phyloP scores from a whole-genome alignment of 2,888 invertebrate species.

The Dynastes maya region DNA sequence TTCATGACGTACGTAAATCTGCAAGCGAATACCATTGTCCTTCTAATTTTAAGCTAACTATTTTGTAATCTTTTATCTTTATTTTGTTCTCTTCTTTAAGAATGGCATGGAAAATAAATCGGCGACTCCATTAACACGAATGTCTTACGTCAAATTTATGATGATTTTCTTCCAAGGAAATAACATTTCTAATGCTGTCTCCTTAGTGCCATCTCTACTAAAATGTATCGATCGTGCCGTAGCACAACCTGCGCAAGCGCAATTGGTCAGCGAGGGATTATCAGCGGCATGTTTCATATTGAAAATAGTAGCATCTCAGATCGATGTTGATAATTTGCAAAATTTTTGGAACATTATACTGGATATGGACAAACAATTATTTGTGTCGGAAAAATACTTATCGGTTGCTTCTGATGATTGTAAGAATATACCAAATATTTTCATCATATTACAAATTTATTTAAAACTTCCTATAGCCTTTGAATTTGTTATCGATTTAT shows the following conservation, averaged over 20 bases:
- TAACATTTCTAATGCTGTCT: slow-evolving; percentile 69
- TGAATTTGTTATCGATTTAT: slow-evolving; percentile 81
- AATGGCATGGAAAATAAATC: slow-evolving; percentile 84
- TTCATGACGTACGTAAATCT: too few species aligned
- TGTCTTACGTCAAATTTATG: slow-evolving; percentile 85
- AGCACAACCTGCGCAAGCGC: slow-evolving; percentile 81
- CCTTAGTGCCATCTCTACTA: slow-evolving; percentile 77
- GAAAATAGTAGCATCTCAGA: slow-evolving; percentile 72
- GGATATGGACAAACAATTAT: slow-evolving; percentile 84
- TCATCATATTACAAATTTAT: too few species aligned
- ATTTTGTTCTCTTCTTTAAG: slow-evolving; percentile 67
- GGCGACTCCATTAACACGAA: slow-evolving; percentile 83
- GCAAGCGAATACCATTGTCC: too few species aligned
- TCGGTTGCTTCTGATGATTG: slow-evolving; percentile 80
- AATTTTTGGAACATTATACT: slow-evolving; percentile 81
- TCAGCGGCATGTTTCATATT: slow-evolving; percentile 80
- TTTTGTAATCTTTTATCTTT: too few species aligned
- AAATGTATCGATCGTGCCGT: slow-evolving; percentile 84
- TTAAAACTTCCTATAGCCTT: slow-evolving; percentile 70
- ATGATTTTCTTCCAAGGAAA: slow-evolving; percentile 77
- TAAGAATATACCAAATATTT: slow-evolving; percentile 58
- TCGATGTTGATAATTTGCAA: slow-evolving; percentile 50
- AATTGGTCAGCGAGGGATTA: slow-evolving; percentile 81
- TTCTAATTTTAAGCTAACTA: too few species aligned
- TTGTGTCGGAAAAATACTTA: slow-evolving; percentile 88